These are phyloP conservation scores for Xiphophorus maculatus DNA, from an alignment of 2,113 vertebrate species.

Conservation along the genomic window DNA sequence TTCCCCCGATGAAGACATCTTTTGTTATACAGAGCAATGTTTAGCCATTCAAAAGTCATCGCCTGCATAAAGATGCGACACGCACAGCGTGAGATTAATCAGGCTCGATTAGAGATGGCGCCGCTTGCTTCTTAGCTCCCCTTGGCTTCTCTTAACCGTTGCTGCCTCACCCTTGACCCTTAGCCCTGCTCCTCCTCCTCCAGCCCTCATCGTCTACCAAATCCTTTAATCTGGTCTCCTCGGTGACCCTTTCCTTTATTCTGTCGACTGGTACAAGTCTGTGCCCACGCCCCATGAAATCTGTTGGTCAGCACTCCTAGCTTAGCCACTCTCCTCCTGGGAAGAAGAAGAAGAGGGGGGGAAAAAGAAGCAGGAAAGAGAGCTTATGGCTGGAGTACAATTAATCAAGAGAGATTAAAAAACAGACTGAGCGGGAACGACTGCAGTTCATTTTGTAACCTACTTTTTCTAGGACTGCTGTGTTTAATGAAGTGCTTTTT, in stretches of 20 bases:
- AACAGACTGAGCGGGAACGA: background rate
- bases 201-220: constrained; percentile 35
- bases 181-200: constrained; percentile 34
- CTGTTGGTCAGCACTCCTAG: constrained; percentile 26
- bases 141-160: constrained; percentile 58
- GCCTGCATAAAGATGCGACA: constrained; percentile 44
- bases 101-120: constrained; percentile 52
- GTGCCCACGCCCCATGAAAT: constrained; percentile 65
- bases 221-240: constrained; percentile 72
- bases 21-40: constrained; percentile 46
- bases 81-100: constrained; percentile 66
- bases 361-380: constrained; percentile 5
- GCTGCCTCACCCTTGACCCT: constrained; percentile 65
- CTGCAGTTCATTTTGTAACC: background rate
- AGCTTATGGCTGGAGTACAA: background rate
- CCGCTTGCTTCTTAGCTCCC: constrained; percentile 34
- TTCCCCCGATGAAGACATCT: constrained; percentile 51
- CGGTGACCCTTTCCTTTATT: constrained; percentile 68
- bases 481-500: constrained; percentile 1
- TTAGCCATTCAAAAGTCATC: constrained; percentile 51
- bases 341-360: background rate
- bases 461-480: background rate
- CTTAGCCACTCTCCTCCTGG: background rate
- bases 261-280: constrained; percentile 61
- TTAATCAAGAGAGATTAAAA: constrained; percentile 19